Evolutionary conservation across 2,888 invertebrate species (phyloP).

Genomic region (Camptogramma bilineatum): DNA sequence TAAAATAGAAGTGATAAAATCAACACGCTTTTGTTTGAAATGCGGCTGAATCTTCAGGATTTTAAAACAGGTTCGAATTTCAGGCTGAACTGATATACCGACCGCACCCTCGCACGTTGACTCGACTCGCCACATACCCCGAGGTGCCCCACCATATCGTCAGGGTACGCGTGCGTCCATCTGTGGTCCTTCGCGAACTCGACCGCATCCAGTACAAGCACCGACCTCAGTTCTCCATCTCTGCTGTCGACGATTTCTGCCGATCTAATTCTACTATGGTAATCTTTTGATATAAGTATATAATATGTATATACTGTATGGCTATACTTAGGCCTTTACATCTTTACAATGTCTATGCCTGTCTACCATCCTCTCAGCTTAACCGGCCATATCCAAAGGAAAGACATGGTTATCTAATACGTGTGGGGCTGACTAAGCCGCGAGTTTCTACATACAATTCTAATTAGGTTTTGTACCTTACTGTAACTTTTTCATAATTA

Average conservation of each 20-base stretch:
- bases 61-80: slow-evolving; percentile 41
- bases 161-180: slow-evolving; percentile 86
- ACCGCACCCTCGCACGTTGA: slow-evolving; percentile 76
- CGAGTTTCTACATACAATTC: too few relatives aligned
- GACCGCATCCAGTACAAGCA: slow-evolving; percentile 89
- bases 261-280: slow-evolving; percentile 91
- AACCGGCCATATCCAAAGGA: too few relatives aligned
- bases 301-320: too few relatives aligned
- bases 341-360: too few relatives aligned
- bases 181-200: slow-evolving; percentile 88
- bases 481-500: too few relatives aligned
- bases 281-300: too few relatives aligned
- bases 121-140: slow-evolving; percentile 87
- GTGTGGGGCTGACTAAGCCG: too few relatives aligned
- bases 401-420: too few relatives aligned
- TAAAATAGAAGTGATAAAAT: neutral
- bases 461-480: too few relatives aligned
- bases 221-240: slow-evolving; percentile 86
- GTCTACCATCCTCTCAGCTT: too few relatives aligned
- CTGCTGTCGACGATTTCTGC: slow-evolving; percentile 91
- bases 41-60: neutral
- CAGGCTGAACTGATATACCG: slow-evolving; percentile 81
- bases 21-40: slow-evolving; percentile 1
- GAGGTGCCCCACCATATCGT: slow-evolving; percentile 84
- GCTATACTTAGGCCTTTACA: too few relatives aligned